Conservation (phyloP, 2,888 invertebrate species). For the Priapulus caudatus region DNA sequence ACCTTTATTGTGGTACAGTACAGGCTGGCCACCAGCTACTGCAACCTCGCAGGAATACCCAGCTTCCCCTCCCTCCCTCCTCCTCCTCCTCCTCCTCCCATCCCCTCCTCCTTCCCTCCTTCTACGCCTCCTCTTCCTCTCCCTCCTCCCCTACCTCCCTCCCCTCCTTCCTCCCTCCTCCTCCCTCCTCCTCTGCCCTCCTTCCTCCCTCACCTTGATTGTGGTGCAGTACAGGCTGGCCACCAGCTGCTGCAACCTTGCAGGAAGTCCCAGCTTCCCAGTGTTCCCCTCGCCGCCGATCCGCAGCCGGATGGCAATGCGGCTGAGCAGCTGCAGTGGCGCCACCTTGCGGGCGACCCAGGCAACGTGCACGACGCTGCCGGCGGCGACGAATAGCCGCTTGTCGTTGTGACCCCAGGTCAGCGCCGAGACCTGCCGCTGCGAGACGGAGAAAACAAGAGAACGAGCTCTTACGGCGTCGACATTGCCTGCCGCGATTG, state of each 20-base stretch:
- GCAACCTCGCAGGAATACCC: slow-evolving; percentile 71
- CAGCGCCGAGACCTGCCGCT: slow-evolving; percentile 76
- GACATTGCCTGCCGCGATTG: too few relatives aligned
- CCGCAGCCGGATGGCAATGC: slow-evolving; percentile 45
- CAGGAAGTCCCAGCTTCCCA: slow-evolving; percentile 69
- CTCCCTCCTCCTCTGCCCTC: too few relatives aligned
- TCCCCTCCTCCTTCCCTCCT: too few relatives aligned
- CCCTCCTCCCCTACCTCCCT: too few relatives aligned
- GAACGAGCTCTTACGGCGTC: too few relatives aligned
- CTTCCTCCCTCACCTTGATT: slow-evolving; percentile 76
- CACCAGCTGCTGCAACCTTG: slow-evolving; percentile 47
- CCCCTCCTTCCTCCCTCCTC: too few relatives aligned
- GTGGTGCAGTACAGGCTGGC: slow-evolving; percentile 51
- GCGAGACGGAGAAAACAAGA: too few relatives aligned
- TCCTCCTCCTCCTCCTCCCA: too few relatives aligned
- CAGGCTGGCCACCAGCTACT: slow-evolving; percentile 27
- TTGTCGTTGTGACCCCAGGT: slow-evolving; percentile 99
- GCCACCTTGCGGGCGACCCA: slow-evolving; percentile 83
- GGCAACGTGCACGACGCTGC: slow-evolving; percentile 76
- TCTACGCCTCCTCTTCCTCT: too few relatives aligned
- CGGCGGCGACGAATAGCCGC: slow-evolving; percentile 81
- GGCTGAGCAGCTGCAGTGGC: slow-evolving; percentile 74
- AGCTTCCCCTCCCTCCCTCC: slow-evolving; percentile 62
- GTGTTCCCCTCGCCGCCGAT: slow-evolving; percentile 55
- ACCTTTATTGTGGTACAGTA: slow-evolving; percentile 73